These are phyloP conservation scores for Syrmaticus mikado DNA, from an alignment of 2,113 vertebrate species.

Conservation along the genomic window DNA sequence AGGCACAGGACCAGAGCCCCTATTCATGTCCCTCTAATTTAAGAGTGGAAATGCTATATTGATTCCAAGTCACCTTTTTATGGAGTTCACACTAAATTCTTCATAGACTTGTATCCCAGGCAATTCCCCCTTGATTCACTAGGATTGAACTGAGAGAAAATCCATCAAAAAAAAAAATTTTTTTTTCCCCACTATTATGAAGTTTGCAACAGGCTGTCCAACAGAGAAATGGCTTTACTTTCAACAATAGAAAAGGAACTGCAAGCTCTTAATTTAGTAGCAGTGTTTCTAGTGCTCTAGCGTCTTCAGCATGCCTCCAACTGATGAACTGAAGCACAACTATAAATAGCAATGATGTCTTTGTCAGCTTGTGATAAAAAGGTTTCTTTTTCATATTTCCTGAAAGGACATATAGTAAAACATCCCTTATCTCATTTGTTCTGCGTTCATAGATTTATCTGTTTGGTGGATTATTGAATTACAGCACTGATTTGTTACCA, in stretches of 20 bases:
- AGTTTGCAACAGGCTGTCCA: not conserved
- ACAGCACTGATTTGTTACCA: not conserved
- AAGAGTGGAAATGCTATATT: conserved; percentile 35
- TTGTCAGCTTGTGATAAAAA: conserved; percentile 58
- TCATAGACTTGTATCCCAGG: not conserved
- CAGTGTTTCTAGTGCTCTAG: conserved; percentile 11
- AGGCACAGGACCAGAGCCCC: not conserved
- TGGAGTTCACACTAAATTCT: conserved; percentile 18
- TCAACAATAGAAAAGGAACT: conserved; percentile 30
- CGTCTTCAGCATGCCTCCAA: conserved; percentile 36
- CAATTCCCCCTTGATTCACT: conserved; percentile 3
- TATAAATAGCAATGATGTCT: conserved; percentile 57
- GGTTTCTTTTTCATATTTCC: not conserved
- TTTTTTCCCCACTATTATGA: not conserved
- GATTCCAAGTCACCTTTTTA: conserved; percentile 32
- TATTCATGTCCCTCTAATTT: not conserved
- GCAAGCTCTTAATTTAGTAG: conserved; percentile 50
- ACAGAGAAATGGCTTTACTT: conserved; percentile 29
- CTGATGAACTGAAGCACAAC: conserved; percentile 51
- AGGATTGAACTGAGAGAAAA: not conserved
- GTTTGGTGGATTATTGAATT: not conserved
- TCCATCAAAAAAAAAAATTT: conserved; percentile 1
- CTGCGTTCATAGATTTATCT: not conserved
- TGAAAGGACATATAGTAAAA: not conserved
- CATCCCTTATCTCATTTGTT: not conserved